phyloP scores from a whole-genome alignment of 1,140 invertebrate genomes.

The Asobara japonica region DNA sequence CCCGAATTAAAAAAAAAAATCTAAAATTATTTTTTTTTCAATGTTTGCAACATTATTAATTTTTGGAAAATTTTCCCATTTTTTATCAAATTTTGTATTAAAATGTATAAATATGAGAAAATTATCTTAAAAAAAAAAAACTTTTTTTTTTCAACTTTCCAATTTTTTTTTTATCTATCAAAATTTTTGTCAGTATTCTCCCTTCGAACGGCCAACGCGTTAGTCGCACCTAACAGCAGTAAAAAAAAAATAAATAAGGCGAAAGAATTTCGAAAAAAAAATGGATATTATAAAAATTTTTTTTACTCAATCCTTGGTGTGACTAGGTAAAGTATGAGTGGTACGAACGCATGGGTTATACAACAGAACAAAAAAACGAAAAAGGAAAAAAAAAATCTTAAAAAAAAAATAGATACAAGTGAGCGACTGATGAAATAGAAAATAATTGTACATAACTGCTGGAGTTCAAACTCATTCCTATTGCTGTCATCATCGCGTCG shows the following conservation, averaged over 20 bases:
- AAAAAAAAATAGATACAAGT: constrained; percentile 18
- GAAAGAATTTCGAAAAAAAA: constrained; percentile 16
- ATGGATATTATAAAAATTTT: constrained; percentile 16
- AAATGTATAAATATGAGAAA: too few relatives aligned
- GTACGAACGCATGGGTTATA: constrained; percentile 23
- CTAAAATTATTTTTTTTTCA: too few relatives aligned
- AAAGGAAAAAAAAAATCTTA: too few relatives aligned
- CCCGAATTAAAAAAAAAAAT: too few relatives aligned
- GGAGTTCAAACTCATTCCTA: constrained; percentile 64
- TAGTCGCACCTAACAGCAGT: constrained; percentile 10
- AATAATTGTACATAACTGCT: constrained; percentile 64
- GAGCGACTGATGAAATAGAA: constrained; percentile 39
- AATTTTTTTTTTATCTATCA: too few relatives aligned
- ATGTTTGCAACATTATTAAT: too few relatives aligned
- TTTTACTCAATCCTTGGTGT: constrained; percentile 19
- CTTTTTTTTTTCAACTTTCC: too few relatives aligned
- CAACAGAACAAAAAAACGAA: constrained; percentile 37
- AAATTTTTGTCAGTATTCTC: too few relatives aligned
- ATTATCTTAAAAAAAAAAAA: too few relatives aligned
- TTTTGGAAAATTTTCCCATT: too few relatives aligned
- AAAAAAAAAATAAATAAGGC: constrained; percentile 19
- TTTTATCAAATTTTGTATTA: too few relatives aligned
- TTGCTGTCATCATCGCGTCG: constrained; percentile 49
- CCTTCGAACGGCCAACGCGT: too few relatives aligned
- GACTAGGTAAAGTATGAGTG: constrained; percentile 17